A percentile compares a stretch with the other conserved stretches of the same genome.
Conservation (phyloP, 1,140 invertebrate genomes). For the Littorina saxatilis region DNA sequence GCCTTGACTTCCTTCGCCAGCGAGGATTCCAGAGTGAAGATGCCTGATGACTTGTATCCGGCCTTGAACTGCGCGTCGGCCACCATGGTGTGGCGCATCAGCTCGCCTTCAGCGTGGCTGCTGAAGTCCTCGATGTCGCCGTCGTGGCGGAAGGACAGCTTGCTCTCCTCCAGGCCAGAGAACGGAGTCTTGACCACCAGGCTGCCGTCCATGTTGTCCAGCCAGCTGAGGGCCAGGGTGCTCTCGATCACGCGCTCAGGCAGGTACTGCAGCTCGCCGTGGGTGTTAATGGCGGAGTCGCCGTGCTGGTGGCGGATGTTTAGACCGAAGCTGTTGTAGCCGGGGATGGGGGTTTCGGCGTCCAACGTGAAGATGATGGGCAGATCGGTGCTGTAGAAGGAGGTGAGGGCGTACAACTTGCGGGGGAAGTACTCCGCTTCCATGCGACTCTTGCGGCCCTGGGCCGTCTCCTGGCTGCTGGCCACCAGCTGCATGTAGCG, state of each 20-base stretch:
- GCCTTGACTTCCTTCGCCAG: slow-evolving; percentile 18
- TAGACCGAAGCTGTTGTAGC: slow-evolving; percentile 31
- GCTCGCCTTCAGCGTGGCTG: slow-evolving; percentile 29
- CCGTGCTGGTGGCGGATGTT: slow-evolving; percentile 22
- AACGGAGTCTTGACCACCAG: slow-evolving; percentile 50
- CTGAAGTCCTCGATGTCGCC: slow-evolving; percentile 24
- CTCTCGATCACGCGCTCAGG: slow-evolving; percentile 33
- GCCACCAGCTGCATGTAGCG: slow-evolving; percentile 35
- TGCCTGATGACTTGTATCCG: slow-evolving; percentile 10
- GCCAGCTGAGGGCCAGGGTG: slow-evolving; percentile 38
- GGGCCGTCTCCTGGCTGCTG: slow-evolving; percentile 14
- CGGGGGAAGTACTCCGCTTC: slow-evolving; percentile 30
- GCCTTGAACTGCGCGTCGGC: slow-evolving; percentile 38
- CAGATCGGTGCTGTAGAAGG: slow-evolving; percentile 14
- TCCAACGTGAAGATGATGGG: slow-evolving; percentile 29
- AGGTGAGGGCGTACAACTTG: slow-evolving; percentile 24
- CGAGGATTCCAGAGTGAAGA: not conserved
- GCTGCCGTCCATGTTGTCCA: slow-evolving; percentile 39
- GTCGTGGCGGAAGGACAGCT: slow-evolving; percentile 32
- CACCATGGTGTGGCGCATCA: not conserved
- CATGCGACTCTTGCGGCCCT: not conserved
- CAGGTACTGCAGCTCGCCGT: slow-evolving; percentile 29
- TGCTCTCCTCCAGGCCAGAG: slow-evolving; percentile 21
- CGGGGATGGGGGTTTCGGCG: slow-evolving; percentile 26
- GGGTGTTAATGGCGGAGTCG: slow-evolving; percentile 1